These are phyloP conservation scores for Drosophila willistoni DNA, from an alignment of 1,140 invertebrate species.

Conservation along the genomic window DNA sequence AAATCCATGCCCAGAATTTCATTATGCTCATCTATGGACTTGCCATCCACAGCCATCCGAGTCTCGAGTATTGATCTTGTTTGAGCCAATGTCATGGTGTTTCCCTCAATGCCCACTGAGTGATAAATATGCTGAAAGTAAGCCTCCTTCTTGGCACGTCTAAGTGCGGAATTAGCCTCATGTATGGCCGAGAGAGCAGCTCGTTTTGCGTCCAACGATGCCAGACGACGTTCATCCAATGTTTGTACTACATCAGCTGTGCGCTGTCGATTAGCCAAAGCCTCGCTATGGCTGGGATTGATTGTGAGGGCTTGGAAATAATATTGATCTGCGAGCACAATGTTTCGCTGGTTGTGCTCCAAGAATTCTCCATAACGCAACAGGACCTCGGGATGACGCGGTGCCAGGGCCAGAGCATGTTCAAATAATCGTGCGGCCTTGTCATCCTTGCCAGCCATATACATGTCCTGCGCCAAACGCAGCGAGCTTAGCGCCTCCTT, in stretches of 20 bases:
- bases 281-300: conserved; percentile 92
- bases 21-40: conserved; percentile 98
- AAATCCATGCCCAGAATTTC: conserved; percentile 97
- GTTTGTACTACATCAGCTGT: conserved; percentile 95
- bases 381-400: conserved; percentile 95
- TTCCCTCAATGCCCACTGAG: conserved; percentile 98
- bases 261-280: conserved; percentile 91
- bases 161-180: conserved; percentile 90
- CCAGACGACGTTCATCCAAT: conserved; percentile 91
- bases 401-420: conserved; percentile 95
- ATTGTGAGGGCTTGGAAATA: conserved; percentile 92
- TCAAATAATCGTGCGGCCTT: conserved; percentile 95
- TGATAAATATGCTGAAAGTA: conserved; percentile 99
- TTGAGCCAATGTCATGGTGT: conserved; percentile 97
- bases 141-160: conserved; percentile 95
- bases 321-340: conserved; percentile 95
- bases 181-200: conserved; percentile 92
- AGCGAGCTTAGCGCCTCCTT: conserved; percentile 92
- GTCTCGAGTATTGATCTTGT: conserved; percentile 97
- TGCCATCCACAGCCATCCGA: conserved; percentile 94
- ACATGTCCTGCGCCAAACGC: conserved; percentile 93
- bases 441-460: conserved; percentile 90
- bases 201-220: conserved; percentile 93
- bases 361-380: conserved; percentile 97
- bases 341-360: conserved; percentile 93